Base-by-base conservation (phyloP, 53 echinoderm and acorn worm genomes). In the Actinopyga echinites region DNA sequence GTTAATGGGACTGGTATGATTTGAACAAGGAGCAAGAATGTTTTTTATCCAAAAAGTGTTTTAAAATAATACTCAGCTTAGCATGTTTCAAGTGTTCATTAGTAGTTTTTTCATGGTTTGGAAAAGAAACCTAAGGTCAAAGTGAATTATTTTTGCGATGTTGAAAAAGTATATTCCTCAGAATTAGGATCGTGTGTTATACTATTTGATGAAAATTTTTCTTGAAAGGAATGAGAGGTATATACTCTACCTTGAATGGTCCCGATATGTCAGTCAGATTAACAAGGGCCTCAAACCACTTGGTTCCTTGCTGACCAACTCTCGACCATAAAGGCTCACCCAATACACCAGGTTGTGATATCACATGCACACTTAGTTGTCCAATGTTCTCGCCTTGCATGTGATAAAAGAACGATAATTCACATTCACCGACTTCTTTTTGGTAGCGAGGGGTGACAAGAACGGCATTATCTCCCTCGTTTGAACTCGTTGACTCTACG, bases 321-420 rank as follows among this genome's bases (percentile, higher is more conserved):
- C 75, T 49, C 5, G 65, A 36, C 91, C 92, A 95, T 8, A 83
- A 34, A 30, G 75, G 52, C 10, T 69, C 42, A 1, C 89, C 91
- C 2, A 89, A 89, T 30, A 84, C 65, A 5, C 89, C 92, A 2
- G 86, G 74, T 25, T 80, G 60, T 30, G 59, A 49, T 5, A 78
- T 45, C n/a, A 66, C 11, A 57, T 74, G 78, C 4, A 91, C 91
- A 60, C 84, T 86, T 3, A 99, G 82, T 1, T 83, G 58, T 0
- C 99, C 99, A 17, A 95, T 85, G 53, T 92, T 81, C 15, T 84
- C 82, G 0, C 99, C 99, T 82, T 77, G 84, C 99, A 99, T 99
- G 85, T 95, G 92, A 58, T 99, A 99, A 79, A 87, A 99, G 84
- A 99, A 99, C 0, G 91, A 91, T 52, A 95, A 58, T 10, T 86